Evolutionary conservation across 2,797 vertebrate genomes (phyloP).

Genomic region (Gouania willdenowi): DNA sequence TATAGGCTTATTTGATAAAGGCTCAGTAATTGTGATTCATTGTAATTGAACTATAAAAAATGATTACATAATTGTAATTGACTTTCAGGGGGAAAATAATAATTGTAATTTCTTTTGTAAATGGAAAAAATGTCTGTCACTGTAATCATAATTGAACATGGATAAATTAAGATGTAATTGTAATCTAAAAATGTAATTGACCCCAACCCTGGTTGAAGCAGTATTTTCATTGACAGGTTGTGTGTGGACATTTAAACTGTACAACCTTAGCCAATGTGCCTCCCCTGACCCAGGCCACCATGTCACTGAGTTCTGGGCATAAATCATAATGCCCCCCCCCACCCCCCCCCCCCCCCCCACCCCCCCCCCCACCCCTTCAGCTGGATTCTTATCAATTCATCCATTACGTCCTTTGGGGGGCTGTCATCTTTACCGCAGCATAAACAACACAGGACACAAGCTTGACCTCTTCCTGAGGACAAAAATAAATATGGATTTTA

Average conservation of each 20-base stretch:
- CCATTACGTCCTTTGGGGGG: slow-evolving; percentile 48
- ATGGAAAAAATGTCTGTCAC: too few relatives aligned
- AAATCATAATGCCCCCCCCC: slow-evolving; percentile 38
- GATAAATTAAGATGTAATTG: too few relatives aligned
- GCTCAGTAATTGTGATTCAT: too few relatives aligned
- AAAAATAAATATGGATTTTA: slow-evolving; percentile 22
- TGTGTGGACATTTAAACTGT: slow-evolving; percentile 60
- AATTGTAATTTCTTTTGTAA: too few relatives aligned
- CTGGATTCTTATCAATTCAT: slow-evolving; percentile 56
- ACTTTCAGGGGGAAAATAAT: too few relatives aligned
- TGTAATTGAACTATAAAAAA: too few relatives aligned
- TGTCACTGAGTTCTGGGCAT: slow-evolving; percentile 46
- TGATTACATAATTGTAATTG: too few relatives aligned
- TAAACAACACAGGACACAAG: slow-evolving; percentile 48
- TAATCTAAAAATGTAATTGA: too few relatives aligned
- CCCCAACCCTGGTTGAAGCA: slow-evolving; percentile 30
- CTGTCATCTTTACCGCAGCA: slow-evolving; percentile 56
- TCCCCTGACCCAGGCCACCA: slow-evolving; percentile 51
- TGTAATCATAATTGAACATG: too few relatives aligned
- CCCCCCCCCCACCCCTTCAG: not conserved
- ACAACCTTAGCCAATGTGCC: slow-evolving; percentile 60
- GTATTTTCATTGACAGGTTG: slow-evolving; percentile 44
- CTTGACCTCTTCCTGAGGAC: slow-evolving; percentile 53
- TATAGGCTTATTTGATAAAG: too few relatives aligned
- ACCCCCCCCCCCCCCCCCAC: not conserved